Percentiles rank a stretch among this genome's conserved stretches.
Evolutionary conservation across 1,140 invertebrate genomes (phyloP).

Genomic region (Phocides pigmalion): DNA sequence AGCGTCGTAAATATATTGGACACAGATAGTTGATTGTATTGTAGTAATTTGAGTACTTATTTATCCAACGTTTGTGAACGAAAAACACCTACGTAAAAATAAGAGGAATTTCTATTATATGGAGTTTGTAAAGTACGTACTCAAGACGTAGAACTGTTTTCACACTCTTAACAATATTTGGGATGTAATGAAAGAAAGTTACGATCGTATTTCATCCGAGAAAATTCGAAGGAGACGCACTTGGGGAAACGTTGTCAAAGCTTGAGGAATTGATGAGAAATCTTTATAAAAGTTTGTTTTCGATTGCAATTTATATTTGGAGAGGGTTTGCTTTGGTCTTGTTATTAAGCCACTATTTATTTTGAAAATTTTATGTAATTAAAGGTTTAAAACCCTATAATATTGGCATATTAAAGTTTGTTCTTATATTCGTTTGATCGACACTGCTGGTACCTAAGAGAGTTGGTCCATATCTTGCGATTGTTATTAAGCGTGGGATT

Average conservation of each 20-base stretch:
- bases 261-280: conserved; percentile 40
- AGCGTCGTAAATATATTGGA: too few relatives aligned
- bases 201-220: conserved; percentile 43
- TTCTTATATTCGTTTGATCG: too few relatives aligned
- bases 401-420: too few relatives aligned
- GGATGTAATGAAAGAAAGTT: conserved; percentile 47
- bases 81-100: not conserved
- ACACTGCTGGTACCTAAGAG: too few relatives aligned
- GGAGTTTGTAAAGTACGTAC: conserved; percentile 18
- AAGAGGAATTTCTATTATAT: conserved; percentile 2
- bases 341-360: too few relatives aligned
- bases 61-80: not conserved
- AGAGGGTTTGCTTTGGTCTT: conserved; percentile 21
- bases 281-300: conserved; percentile 36
- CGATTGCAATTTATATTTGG: conserved; percentile 34
- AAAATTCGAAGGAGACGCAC: conserved; percentile 41
- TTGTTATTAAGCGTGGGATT: too few relatives aligned
- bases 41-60: too few relatives aligned
- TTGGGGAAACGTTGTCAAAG: conserved; percentile 36
- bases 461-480: too few relatives aligned
- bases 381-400: too few relatives aligned
- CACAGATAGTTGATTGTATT: too few relatives aligned
- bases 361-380: too few relatives aligned
- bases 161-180: conserved; percentile 47
- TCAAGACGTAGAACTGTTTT: conserved; percentile 25